A percentile compares a stretch with the other conserved stretches of the same genome.
Conservation (phyloP, 2,113 vertebrate genomes). For the Axis porcinus region DNA sequence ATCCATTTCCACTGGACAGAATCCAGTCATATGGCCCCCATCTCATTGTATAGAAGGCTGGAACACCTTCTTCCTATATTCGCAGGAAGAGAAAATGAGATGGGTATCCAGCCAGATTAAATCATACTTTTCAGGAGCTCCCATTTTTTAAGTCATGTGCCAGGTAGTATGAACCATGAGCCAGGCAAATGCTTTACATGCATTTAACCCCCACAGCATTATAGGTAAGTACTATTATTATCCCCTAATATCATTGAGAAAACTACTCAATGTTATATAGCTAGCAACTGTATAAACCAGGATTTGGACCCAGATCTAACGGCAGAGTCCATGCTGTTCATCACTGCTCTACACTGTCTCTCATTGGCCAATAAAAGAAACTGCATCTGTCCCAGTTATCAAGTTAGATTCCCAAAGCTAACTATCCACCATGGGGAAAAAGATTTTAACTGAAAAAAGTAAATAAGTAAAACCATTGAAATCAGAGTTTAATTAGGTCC, state of each 20-base stretch:
- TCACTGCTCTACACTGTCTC: neutral
- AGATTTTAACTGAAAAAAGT: neutral
- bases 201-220: neutral
- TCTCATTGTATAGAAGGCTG: neutral
- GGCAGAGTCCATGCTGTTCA: neutral
- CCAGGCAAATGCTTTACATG: neutral
- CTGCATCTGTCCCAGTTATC: neutral
- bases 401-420: neutral
- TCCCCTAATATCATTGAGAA: neutral
- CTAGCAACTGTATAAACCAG: neutral
- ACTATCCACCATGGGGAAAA: neutral
- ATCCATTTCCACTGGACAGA: neutral
- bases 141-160: neutral
- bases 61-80: neutral
- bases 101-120: neutral
- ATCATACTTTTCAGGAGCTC: neutral
- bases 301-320: neutral
- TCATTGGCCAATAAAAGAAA: neutral
- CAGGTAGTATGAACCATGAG: neutral
- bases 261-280: neutral
- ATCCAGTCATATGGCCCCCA: neutral
- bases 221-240: neutral
- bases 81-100: neutral
- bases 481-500: neutral
- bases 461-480: neutral